Evolutionary conservation across 1,140 invertebrate species (phyloP).

Genomic region (Pogonomyrmex barbatus): DNA sequence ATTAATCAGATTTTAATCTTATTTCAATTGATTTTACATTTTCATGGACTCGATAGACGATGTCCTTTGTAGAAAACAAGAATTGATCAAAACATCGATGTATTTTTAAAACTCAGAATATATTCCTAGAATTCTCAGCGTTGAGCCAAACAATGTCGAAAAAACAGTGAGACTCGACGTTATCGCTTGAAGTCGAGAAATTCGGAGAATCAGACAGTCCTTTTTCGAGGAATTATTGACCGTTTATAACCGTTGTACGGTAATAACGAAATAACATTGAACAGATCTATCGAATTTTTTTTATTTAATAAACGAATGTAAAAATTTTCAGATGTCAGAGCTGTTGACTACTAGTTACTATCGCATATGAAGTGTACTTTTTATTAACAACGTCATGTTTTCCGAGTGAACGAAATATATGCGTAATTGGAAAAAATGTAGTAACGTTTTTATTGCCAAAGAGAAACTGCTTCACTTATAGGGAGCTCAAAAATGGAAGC

Average conservation of each 20-base stretch:
- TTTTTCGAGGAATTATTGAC: background rate
- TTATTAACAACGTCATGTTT: background rate
- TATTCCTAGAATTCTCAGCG: background rate
- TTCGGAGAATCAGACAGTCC: background rate
- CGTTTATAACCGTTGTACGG: background rate
- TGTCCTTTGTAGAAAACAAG: background rate
- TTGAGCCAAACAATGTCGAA: background rate
- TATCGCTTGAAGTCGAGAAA: background rate
- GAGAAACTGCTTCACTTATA: background rate
- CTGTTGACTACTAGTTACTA: background rate
- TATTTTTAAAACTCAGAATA: background rate
- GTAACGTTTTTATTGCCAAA: background rate
- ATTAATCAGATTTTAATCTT: background rate
- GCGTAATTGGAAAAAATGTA: background rate
- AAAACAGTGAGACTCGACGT: background rate
- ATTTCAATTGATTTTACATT: background rate
- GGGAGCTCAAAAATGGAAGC: background rate
- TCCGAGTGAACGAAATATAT: background rate
- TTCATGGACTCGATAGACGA: background rate
- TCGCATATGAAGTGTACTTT: background rate
- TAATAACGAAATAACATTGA: background rate
- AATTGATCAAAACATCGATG: background rate
- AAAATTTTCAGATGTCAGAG: background rate
- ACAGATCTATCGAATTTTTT: background rate
- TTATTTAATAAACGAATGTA: constrained; percentile 16